A percentile compares a stretch with the other conserved stretches of the same genome.
These are phyloP conservation scores for Acrobeloides nanus DNA, from an alignment of 2,888 invertebrate genomes.

Conservation along the genomic window DNA sequence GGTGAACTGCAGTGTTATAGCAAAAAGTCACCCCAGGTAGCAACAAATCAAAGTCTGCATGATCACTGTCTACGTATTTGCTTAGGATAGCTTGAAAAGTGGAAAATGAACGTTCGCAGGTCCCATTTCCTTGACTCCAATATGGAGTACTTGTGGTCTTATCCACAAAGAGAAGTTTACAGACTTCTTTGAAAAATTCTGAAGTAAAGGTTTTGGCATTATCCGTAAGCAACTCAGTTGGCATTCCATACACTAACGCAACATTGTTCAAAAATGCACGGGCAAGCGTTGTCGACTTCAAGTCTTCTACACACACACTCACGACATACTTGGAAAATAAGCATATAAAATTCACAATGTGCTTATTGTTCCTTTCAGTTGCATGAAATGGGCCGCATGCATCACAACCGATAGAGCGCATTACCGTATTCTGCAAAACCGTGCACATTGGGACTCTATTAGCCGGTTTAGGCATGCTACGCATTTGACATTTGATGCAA, in stretches of 20 bases:
- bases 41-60: slow-evolving; percentile 16
- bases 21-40: slow-evolving; percentile 9
- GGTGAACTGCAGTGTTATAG: slow-evolving; percentile 23
- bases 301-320: slow-evolving; percentile 44
- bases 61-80: slow-evolving; percentile 11
- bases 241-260: slow-evolving; percentile 27
- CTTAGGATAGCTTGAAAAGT: slow-evolving; percentile 18
- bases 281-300: slow-evolving; percentile 45
- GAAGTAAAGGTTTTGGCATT: slow-evolving; percentile 28
- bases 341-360: slow-evolving; percentile 10
- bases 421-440: background rate
- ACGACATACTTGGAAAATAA: slow-evolving; percentile 22
- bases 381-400: slow-evolving; percentile 14
- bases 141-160: slow-evolving; percentile 24
- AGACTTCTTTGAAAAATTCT: slow-evolving; percentile 17
- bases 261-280: slow-evolving; percentile 28
- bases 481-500: slow-evolving; percentile 22
- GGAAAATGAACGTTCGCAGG: slow-evolving; percentile 28
- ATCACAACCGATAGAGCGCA: slow-evolving; percentile 17
- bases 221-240: slow-evolving; percentile 34
- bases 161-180: slow-evolving; percentile 17
- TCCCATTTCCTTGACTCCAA: slow-evolving; percentile 30
- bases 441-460: slow-evolving; percentile 11
- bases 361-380: slow-evolving; percentile 12
- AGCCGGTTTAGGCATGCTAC: background rate